Percentiles rank a stretch among this genome's conserved stretches.
Conservation (phyloP, 2,797 vertebrate genomes). For the Menidia menidia region DNA sequence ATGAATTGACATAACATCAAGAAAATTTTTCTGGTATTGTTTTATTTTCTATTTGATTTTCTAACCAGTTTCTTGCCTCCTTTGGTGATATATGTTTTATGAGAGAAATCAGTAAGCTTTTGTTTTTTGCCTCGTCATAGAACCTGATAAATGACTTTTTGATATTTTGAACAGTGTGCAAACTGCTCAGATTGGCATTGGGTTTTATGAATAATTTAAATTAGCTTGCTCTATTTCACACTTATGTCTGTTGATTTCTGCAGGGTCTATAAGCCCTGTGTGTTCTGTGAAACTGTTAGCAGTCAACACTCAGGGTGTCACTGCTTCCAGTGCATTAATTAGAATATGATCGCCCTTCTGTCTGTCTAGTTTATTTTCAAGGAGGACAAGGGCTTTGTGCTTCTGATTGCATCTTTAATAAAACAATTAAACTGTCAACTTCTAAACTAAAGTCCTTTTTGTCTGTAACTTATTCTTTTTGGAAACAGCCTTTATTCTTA, state of each 20-base stretch:
- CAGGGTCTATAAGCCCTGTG: conserved; percentile 22
- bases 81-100: conserved; percentile 4
- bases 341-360: conserved; percentile 41
- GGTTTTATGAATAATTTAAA: conserved; percentile 13
- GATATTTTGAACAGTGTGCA: neutral
- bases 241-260: conserved; percentile 29
- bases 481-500: neutral
- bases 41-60: neutral
- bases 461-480: no score
- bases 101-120: conserved; percentile 11
- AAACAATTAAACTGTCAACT: neutral
- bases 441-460: conserved; percentile 2
- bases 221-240: conserved; percentile 18
- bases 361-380: conserved; percentile 39
- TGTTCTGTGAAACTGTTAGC: conserved; percentile 41
- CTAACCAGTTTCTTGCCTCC: neutral
- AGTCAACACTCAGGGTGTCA: conserved; percentile 18
- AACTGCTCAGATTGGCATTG: conserved; percentile 8
- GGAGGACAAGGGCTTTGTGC: conserved; percentile 3
- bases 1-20: neutral
- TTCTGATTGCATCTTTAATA: conserved; percentile 18
- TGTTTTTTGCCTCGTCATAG: conserved; percentile 15
- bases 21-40: neutral
- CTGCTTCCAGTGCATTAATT: conserved; percentile 42
- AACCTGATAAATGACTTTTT: conserved; percentile 6